phyloP scores from a whole-genome alignment of 2,888 invertebrate species.

The Camponotus fellah region DNA sequence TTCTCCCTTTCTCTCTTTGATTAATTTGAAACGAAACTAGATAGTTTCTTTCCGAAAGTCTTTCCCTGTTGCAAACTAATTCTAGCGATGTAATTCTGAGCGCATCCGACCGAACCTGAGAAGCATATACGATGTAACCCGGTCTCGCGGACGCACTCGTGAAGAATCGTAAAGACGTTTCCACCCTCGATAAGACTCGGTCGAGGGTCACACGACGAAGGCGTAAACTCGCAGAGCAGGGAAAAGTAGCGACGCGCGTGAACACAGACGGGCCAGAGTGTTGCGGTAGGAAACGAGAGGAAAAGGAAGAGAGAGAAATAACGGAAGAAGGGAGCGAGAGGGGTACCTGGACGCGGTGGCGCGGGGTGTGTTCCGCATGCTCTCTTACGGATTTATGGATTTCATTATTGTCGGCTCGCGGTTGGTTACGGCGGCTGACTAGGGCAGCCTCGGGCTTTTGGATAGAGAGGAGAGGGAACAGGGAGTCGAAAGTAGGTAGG shows the following conservation, averaged over 20 bases:
- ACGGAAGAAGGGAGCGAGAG: conserved; percentile 59
- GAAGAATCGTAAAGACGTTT: conserved; percentile 76
- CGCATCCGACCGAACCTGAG: conserved; percentile 22
- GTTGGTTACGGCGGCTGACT: conserved; percentile 86
- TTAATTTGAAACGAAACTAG: conserved; percentile 25
- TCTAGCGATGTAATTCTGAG: conserved; percentile 11
- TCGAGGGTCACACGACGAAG: conserved; percentile 52
- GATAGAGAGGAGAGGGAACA: not conserved
- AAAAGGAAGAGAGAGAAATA: conserved; percentile 39
- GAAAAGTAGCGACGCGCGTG: not conserved
- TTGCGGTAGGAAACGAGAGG: conserved; percentile 14
- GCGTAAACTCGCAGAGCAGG: not conserved
- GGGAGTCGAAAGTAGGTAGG: conserved; percentile 47
- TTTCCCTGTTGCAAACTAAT: conserved; percentile 11
- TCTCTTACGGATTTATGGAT: conserved; percentile 90
- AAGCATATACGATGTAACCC: conserved; percentile 56
- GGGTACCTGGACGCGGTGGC: conserved; percentile 63
- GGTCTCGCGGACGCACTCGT: conserved; percentile 47
- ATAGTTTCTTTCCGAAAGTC: not conserved
- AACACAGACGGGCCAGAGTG: not conserved
- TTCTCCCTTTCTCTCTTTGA: not conserved
- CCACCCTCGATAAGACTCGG: conserved; percentile 74
- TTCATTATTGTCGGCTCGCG: conserved; percentile 89
- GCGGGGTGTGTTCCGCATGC: conserved; percentile 67
- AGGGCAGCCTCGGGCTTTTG: conserved; percentile 64